Percentiles rank a stretch among this genome's conserved stretches.
Evolutionary conservation across 2,888 invertebrate species (phyloP).

Genomic region (Stratiomys singularior): DNA sequence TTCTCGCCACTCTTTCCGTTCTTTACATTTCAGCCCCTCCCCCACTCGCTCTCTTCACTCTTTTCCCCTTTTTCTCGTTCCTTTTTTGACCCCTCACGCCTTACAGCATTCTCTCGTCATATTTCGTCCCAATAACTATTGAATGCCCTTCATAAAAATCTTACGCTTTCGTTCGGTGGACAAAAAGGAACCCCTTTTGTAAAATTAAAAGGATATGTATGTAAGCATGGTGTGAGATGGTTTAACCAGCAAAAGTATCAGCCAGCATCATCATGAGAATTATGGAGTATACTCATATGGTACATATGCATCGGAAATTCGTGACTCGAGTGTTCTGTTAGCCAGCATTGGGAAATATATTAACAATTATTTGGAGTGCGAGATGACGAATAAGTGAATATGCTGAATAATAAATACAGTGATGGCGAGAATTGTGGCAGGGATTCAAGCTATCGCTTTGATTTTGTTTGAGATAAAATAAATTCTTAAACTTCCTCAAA

Average conservation of each 20-base stretch:
- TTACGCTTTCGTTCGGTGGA: neutral
- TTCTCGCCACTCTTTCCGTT: neutral
- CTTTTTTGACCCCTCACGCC: neutral
- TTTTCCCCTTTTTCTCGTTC: too few species aligned
- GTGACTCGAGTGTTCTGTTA: constrained; percentile 11
- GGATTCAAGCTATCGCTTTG: too few species aligned
- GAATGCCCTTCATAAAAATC: constrained; percentile 16
- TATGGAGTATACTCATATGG: neutral
- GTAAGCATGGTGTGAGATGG: neutral
- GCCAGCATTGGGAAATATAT: constrained; percentile 12
- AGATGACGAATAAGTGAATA: neutral
- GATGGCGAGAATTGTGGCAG: neutral
- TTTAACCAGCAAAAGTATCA: neutral
- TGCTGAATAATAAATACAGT: constrained; percentile 17
- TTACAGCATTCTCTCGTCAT: neutral
- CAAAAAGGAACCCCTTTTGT: neutral
- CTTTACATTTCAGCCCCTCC: too few species aligned
- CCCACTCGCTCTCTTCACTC: too few species aligned
- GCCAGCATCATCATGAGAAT: neutral
- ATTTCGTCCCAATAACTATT: constrained; percentile 24
- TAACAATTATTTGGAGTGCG: constrained; percentile 4
- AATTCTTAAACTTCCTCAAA: too few species aligned
- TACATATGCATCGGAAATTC: constrained; percentile 2
- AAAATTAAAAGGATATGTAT: constrained; percentile 19
- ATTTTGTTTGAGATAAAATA: too few species aligned